These are phyloP conservation scores for Diaprepes abbreviatus DNA, from an alignment of 2,888 invertebrate species.

Conservation along the genomic window DNA sequence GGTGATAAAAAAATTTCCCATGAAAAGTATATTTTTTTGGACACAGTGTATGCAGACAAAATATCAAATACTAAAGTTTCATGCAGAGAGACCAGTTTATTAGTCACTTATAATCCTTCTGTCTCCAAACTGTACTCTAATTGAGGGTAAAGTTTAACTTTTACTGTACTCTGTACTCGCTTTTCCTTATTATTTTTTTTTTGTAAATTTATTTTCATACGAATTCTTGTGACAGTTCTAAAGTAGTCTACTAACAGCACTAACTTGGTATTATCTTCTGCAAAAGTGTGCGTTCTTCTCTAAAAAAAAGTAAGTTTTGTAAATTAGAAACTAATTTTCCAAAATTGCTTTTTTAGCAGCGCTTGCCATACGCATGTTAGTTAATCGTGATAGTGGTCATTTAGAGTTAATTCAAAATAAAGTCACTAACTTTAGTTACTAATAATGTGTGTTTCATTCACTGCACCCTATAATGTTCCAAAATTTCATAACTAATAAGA, in stretches of 20 bases:
- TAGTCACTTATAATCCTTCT: too few relatives aligned
- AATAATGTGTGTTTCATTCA: neutral
- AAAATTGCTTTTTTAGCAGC: conserved; percentile 51
- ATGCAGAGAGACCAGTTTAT: too few relatives aligned
- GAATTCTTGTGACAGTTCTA: neutral
- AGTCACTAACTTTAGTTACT: neutral
- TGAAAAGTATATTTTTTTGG: too few relatives aligned
- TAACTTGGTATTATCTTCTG: conserved; percentile 33
- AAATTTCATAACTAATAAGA: too few relatives aligned
- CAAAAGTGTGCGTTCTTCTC: conserved; percentile 42
- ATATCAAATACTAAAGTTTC: too few relatives aligned
- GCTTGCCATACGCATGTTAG: conserved; percentile 47
- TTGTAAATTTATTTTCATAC: conserved; percentile 1
- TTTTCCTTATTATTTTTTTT: neutral
- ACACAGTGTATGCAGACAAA: too few relatives aligned
- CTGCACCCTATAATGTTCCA: too few relatives aligned
- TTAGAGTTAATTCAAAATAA: neutral
- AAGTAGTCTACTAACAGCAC: conserved; percentile 33
- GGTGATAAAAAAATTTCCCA: too few relatives aligned
- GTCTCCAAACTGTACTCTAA: too few relatives aligned
- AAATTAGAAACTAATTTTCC: conserved; percentile 24
- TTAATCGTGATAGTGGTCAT: conserved; percentile 10
- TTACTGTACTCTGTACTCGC: neutral
- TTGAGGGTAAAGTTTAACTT: too few relatives aligned
- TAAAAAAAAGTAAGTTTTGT: conserved; percentile 51